These are phyloP conservation scores for Mycalesis mineus DNA, from an alignment of 2,888 invertebrate genomes.

Conservation along the genomic window DNA sequence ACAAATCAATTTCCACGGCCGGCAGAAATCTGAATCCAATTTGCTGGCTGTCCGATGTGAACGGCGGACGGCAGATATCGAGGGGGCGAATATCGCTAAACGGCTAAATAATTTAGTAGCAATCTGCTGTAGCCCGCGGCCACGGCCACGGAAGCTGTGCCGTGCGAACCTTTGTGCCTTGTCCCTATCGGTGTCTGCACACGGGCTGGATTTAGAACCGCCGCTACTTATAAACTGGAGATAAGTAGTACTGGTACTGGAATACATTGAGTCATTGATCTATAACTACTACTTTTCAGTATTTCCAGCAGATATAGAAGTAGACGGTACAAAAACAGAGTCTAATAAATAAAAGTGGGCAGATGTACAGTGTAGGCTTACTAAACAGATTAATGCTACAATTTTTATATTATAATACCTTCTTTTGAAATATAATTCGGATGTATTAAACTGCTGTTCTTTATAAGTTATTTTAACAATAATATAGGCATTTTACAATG, in stretches of 20 bases:
- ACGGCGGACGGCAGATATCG: slow-evolving; percentile 60
- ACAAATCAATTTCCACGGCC: slow-evolving; percentile 71
- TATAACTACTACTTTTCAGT: not conserved
- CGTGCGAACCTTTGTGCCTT: slow-evolving; percentile 26
- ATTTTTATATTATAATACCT: no score
- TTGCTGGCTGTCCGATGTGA: slow-evolving; percentile 73
- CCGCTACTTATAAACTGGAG: slow-evolving; percentile 4
- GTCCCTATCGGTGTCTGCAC: slow-evolving; percentile 9
- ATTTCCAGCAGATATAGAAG: no score
- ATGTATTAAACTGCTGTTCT: no score
- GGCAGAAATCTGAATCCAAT: slow-evolving; percentile 77
- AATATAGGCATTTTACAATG: no score
- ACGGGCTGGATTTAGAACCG: not conserved
- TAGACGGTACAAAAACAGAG: no score
- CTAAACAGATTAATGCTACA: no score
- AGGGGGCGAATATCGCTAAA: slow-evolving; percentile 70
- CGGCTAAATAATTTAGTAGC: slow-evolving; percentile 77
- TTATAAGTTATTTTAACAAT: no score
- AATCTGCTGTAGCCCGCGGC: slow-evolving; percentile 52
- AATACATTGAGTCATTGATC: no score
- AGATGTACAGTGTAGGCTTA: no score
- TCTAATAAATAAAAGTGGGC: no score
- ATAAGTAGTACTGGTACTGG: no score
- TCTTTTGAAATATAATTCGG: no score
- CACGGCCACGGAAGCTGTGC: slow-evolving; percentile 42